Evolutionary conservation across 2,888 invertebrate genomes (phyloP), one percentile per base, ranked within the genome.

Genomic region (Ethmia dodecea): DNA sequence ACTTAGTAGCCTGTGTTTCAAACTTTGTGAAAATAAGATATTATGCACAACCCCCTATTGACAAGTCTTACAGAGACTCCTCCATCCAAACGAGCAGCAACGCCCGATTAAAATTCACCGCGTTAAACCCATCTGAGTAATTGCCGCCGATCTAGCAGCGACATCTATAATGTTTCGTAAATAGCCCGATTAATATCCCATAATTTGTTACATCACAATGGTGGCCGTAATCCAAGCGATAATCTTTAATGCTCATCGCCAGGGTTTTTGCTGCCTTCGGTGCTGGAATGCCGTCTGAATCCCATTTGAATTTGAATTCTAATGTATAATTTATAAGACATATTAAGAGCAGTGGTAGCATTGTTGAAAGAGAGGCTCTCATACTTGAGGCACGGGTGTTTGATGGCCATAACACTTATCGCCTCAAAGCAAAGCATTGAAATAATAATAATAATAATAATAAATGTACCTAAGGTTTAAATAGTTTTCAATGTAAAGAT

Each of bases 61-160:
- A 47, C 34, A 42, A 29, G 38, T 11, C 38, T 13, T 40, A 25
- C 31, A 48, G 41, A 46, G 20, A 12, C 35, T 5, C 30, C 8
- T n/a, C 25, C 5, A 11, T 45, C 32, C 40, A 49, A 75, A 66
- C 59, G 52, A 35, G 37, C 51, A 46, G 35, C 36, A 20, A 47
- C 42, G 60, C 70, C 70, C 69, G 58, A 76, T 78, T 79, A 76
- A 78, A 80, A 77, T 75, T 78, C 76, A 75, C 60, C 68, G 68
- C 71, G 73, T 70, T 79, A 75, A 79, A 52, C 74, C 70, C 44
- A 38, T 42, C 60, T 77, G 77, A 78, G 61, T 77, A 74, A 81
- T 77, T 67, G 68, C 53, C 43, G 56, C 45, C 60, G 49, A 55
- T 60, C 59, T 47, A 48, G 45, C 42, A 40, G 62, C 60, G 66